These are phyloP conservation scores for Sakesphorus luctuosus DNA, from an alignment of 2,113 vertebrate species.

Conservation along the genomic window DNA sequence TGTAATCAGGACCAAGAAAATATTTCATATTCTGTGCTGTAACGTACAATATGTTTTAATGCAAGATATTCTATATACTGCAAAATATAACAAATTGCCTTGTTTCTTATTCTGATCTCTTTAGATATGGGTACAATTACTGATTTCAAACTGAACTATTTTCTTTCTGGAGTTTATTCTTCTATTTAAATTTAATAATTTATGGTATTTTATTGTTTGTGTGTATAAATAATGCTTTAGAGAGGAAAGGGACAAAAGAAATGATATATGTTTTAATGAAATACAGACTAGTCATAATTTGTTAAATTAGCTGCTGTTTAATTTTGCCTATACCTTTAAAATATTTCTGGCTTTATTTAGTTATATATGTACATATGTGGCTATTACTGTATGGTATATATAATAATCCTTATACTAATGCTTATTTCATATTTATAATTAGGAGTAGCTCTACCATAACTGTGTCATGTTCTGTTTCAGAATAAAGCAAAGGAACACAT, in stretches of 20 bases:
- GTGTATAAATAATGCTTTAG: background rate
- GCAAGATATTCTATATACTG: background rate
- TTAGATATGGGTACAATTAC: background rate
- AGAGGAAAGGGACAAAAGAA: background rate
- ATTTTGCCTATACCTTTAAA: background rate
- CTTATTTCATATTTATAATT: background rate
- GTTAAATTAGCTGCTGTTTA: background rate
- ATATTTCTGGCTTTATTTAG: background rate
- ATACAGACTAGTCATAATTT: background rate
- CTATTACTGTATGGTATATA: background rate
- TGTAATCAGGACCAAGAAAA: conserved; percentile 37
- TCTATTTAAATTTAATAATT: background rate
- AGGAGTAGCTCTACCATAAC: background rate
- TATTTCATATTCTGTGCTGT: conserved; percentile 23
- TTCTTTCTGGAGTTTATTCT: background rate
- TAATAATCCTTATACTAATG: background rate
- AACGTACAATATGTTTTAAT: background rate
- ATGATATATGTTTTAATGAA: background rate
- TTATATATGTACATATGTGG: background rate
- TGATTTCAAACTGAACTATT: background rate
- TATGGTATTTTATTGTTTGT: background rate
- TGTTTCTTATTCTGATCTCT: background rate
- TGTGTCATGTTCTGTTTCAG: background rate
- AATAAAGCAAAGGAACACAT: background rate
- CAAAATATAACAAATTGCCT: background rate